Percentiles rank a stretch among this genome's conserved stretches.
These are phyloP conservation scores for Lucilia cuprina DNA, from an alignment of 1,140 invertebrate species.

Conservation along the genomic window DNA sequence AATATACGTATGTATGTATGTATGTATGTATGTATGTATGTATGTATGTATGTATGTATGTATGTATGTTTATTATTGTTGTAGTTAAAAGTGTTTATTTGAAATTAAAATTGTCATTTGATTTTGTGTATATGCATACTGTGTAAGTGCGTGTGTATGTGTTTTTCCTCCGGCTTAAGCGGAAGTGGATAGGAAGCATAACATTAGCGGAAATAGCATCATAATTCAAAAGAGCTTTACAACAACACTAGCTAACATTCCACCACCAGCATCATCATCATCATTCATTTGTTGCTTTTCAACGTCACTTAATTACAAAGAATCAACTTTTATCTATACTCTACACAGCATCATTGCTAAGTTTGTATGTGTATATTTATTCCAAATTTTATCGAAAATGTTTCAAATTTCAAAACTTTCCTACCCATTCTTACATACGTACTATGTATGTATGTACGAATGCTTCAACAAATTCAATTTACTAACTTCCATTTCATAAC, in stretches of 20 bases:
- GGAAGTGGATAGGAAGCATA: slow-evolving; percentile 7
- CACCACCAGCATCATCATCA: neutral
- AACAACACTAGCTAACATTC: neutral
- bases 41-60: neutral
- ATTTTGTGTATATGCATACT: neutral
- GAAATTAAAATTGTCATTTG: slow-evolving; percentile 1
- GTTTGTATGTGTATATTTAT: neutral
- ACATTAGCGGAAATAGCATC: slow-evolving; percentile 4
- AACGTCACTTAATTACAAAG: neutral
- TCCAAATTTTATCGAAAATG: neutral
- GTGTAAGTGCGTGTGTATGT: neutral
- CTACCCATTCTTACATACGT: no score
- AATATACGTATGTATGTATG: neutral
- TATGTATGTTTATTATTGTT: neutral
- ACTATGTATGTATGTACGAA: no score
- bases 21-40: neutral
- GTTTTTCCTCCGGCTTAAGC: neutral
- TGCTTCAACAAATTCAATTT: neutral
- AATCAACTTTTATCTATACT: neutral
- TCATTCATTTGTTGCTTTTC: neutral
- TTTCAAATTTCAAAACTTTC: neutral
- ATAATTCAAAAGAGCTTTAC: neutral
- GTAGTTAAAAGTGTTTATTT: neutral
- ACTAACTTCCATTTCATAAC: neutral
- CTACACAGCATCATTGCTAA: neutral